Evolutionary conservation across 2,113 vertebrate species (phyloP), one percentile per base, ranked within the genome.

Genomic region (Cebus imitator): DNA sequence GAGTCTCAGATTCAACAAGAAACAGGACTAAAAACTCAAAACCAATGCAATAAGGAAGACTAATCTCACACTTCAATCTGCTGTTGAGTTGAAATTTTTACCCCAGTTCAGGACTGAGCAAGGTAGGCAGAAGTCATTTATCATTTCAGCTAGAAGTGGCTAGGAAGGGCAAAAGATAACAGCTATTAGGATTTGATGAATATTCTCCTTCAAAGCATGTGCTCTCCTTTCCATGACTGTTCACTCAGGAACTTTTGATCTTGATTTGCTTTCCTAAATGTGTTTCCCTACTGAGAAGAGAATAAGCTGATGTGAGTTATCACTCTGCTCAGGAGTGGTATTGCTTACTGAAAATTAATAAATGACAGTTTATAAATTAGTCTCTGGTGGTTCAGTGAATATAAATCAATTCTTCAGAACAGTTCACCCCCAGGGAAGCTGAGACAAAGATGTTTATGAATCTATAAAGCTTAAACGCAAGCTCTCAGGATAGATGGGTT

Each of bases 321-420:
- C 80, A 92, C n/a, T 8, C 45, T 85, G 48, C 40, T 92, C 76
- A 89, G 80, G 35, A 83, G 48, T 93, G 40, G 80, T 80, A 70
- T 79, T 91, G 48, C 45, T 81, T 27, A 91, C 21, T 91, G 72
- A 84, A 97, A 95, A 76, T 96, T 89, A 94, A 91, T 91, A 79
- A 88, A 84, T 88, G 37, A 12, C 87, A 23, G 18, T 85, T 95
- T 93, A 73, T 79, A 88, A 76, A 68, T 81, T 94, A 75, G 23
- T 70, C 91, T 68, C 50, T 70, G 1, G 79, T 85, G 64, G 40
- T 5, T 84, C 50, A 48, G 17, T 92, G 40, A 88, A 14, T 16
- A 75, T 75, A 79, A 91, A 81, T 66, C 23, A 85, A 52, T 95
- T 82, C 27, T 55, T 89, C 43, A 48, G 72, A 73, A 50, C 32